Percentiles rank a stretch among this genome's conserved stretches.
These are phyloP conservation scores for Microctenopoma steveboyesi DNA, from an alignment of 2,797 vertebrate genomes.

Conservation along the genomic window DNA sequence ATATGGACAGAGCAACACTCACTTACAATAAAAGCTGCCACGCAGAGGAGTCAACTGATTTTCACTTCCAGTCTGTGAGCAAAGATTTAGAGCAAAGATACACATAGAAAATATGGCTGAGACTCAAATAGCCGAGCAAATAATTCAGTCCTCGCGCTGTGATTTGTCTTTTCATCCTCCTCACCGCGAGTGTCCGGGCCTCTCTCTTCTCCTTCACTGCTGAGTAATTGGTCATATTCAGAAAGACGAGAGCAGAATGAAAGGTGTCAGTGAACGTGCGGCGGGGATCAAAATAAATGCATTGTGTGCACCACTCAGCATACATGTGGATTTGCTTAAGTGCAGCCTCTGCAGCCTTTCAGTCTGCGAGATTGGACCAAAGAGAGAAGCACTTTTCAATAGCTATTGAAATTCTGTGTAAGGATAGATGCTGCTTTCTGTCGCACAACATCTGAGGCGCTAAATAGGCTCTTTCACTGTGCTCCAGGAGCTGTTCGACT, in stretches of 20 bases:
- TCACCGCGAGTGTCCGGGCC: constrained; percentile 11
- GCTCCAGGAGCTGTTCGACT: constrained; percentile 4
- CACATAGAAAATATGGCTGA: neutral
- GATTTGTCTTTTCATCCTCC: constrained; percentile 39
- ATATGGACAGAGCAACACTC: neutral
- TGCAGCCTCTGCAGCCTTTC: constrained; percentile 44
- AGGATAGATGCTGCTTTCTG: constrained; percentile 31
- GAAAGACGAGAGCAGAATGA: constrained; percentile 38
- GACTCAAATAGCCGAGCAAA: constrained; percentile 57
- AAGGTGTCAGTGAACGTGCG: constrained; percentile 47
- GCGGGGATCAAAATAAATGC: constrained; percentile 36
- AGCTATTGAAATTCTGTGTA: constrained; percentile 36
- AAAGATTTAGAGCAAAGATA: constrained; percentile 24
- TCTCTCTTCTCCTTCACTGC: constrained; percentile 21
- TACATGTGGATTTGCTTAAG: constrained; percentile 43
- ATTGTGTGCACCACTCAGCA: constrained; percentile 29
- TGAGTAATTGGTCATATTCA: constrained; percentile 56
- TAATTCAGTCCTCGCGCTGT: neutral
- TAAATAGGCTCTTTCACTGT: constrained; percentile 17
- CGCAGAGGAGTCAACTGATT: neutral
- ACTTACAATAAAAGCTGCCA: constrained; percentile 22
- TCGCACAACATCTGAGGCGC: constrained; percentile 28
- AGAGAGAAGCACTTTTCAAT: constrained; percentile 27
- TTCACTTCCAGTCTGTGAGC: neutral
- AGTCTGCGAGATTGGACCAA: constrained; percentile 39